A percentile compares a stretch with the other conserved stretches of the same genome.
phyloP scores from a whole-genome alignment of 1,140 invertebrate species.

The Diachasmimorpha longicaudata region DNA sequence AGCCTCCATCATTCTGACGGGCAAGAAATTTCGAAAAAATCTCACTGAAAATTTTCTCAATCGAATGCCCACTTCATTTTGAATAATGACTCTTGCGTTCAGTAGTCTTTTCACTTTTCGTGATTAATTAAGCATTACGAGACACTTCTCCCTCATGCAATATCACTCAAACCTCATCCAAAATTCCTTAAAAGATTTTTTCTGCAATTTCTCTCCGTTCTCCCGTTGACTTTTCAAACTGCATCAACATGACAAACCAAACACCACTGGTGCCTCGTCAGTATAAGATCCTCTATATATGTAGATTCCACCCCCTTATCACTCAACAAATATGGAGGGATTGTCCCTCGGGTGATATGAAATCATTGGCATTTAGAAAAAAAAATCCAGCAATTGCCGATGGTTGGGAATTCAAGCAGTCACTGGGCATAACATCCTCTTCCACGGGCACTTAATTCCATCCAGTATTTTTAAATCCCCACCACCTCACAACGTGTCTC shows the following conservation, averaged over 20 bases:
- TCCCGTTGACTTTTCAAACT: too few relatives aligned
- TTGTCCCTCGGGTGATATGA: constrained; percentile 50
- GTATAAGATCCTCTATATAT: constrained; percentile 37
- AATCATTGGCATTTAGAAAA: constrained; percentile 60
- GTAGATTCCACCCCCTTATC: constrained; percentile 34
- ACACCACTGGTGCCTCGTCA: constrained; percentile 22
- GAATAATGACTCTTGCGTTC: too few relatives aligned
- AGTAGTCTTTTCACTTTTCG: too few relatives aligned
- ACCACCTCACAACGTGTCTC: neutral
- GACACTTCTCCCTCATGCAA: too few relatives aligned
- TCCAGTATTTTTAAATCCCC: neutral
- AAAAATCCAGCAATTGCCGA: neutral
- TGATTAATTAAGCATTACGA: too few relatives aligned
- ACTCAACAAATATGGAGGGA: neutral
- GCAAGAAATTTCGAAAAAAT: too few relatives aligned
- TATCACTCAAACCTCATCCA: too few relatives aligned
- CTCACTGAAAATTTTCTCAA: too few relatives aligned
- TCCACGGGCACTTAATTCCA: neutral
- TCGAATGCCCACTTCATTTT: too few relatives aligned
- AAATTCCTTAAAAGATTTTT: too few relatives aligned
- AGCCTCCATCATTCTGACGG: too few relatives aligned
- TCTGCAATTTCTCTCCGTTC: too few relatives aligned
- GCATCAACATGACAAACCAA: neutral
- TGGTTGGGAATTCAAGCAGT: neutral
- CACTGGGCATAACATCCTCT: neutral